Evolutionary conservation across 2,888 invertebrate species (phyloP), one percentile per base, ranked within the genome.

Genomic region (Amaurobius ferox): DNA sequence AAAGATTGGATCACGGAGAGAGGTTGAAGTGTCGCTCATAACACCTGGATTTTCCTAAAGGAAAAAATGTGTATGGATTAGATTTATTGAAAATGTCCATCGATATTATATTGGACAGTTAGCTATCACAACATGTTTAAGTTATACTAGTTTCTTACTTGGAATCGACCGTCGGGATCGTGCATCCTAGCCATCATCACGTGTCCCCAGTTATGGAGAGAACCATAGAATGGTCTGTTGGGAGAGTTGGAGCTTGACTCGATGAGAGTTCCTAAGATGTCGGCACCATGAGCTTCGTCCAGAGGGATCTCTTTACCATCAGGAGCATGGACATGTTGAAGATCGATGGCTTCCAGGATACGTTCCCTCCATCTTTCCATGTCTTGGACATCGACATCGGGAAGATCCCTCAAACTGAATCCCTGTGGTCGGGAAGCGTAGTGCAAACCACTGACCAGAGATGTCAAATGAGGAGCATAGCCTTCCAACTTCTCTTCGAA

Each of bases 161-260:
- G 91, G 90, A 95, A 94, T 81, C 94, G 93, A 90, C 94, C 94
- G 91, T 96, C 95, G 0, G 96, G 96, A 91, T 97, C 96, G 90
- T 96, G 96, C 1, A 94, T 92, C 90, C 94, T 95, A 0, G 95
- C 94, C 88, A 96, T 94, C 90, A 95, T 93, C 3, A 95, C 94
- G 90, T 96, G 96, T 0, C 96, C 96, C 92, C 95, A 93, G 91
- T 96, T 96, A 92, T 97, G 96, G 40, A 96, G 90, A 91, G 95
- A 95, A 0, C 96, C 96, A 78, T 90, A 90, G 86, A 89, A 90
- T 29, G 85, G 89, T 19, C 62, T 86, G 70, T 89, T 88, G 32
- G 67, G 70, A 35, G 94, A 94, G 88, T 94, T 87, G 74, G 30
- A 88, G 62, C 32, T 71, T 61, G 80, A 80, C 19, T 96, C 96